Base-by-base conservation (phyloP, 2,797 vertebrate genomes). In the Alfaro cultratus region DNA sequence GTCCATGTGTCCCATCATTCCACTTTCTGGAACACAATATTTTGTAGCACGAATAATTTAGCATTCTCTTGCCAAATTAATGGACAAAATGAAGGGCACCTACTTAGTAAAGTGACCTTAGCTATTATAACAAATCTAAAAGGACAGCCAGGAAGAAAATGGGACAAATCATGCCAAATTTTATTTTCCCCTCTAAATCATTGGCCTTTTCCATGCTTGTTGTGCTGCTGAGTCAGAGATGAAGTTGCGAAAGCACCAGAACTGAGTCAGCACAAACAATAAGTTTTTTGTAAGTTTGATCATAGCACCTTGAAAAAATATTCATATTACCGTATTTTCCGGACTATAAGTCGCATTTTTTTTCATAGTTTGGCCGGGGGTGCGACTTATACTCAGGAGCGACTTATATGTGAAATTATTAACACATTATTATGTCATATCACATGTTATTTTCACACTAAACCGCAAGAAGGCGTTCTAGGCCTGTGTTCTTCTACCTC, bases 1-100 rank as follows among this genome's bases (percentile, higher is more conserved):
- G 39, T 75, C 55, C 29, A 43, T 73, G 76, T 76, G 39, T 78
- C 76, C 47, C 11, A 78, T 49, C 49, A 82, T 73, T 80, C 45
- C 53, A 26, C 74, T 51, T 78, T 49, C 73, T 74, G 49, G 74
- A 34, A 74, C 82, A 72, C 31, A 21, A 70, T 82, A 75, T 87
- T 74, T 81, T 23, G 5, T 70, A 70, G 80, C 34, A 1, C 71
- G 43, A 78, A 83, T 67, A 82, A 83, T 83, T 74, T 78, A 64
- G 21, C 41, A 4, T 41, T 74, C 8, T 9, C 11, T 23, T 51
- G 21, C 39, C 6, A 11, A 18, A 53, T 31, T 0, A 57, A 64
- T 72, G 11, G 45, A 46, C 34, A 53, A 75, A 51, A 68, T 74
- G 21, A 53, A 53, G 21, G 46, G 16, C 23, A 47, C 51, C 29